Percentiles rank a stretch among this genome's conserved stretches.
phyloP scores from a whole-genome alignment of 2,888 invertebrate genomes.

The Tanytarsus gracilentus region DNA sequence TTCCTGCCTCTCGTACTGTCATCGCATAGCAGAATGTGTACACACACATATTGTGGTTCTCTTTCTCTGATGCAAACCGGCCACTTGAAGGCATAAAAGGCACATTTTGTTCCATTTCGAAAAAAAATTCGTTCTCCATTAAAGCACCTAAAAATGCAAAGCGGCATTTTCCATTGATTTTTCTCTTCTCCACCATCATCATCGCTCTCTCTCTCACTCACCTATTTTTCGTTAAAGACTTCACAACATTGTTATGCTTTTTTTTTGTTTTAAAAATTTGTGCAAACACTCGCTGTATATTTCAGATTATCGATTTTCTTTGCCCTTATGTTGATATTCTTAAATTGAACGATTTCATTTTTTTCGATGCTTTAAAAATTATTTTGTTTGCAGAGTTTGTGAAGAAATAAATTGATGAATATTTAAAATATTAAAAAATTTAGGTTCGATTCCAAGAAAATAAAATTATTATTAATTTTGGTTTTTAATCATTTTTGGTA shows the following conservation, averaged over 20 bases:
- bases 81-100: neutral
- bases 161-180: slow-evolving; percentile 13
- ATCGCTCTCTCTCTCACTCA: neutral
- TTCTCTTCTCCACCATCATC: neutral
- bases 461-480: too few species aligned
- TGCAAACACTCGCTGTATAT: slow-evolving; percentile 18
- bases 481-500: too few species aligned
- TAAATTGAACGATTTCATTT: too few species aligned
- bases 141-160: neutral
- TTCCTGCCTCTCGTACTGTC: neutral
- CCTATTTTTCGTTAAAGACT: neutral
- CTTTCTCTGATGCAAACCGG: slow-evolving; percentile 1
- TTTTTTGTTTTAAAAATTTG: slow-evolving; percentile 5
- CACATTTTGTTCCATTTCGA: neutral
- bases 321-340: too few species aligned
- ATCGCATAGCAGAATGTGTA: neutral
- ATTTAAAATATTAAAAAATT: too few species aligned
- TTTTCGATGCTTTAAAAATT: neutral
- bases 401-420: too few species aligned
- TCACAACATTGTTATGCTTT: slow-evolving; percentile 3
- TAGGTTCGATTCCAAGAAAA: too few species aligned
- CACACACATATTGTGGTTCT: neutral
- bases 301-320: slow-evolving; percentile 15
- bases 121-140: neutral
- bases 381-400: too few species aligned